Base-by-base conservation (phyloP, 2,797 vertebrate species). In the Smutsia gigantea region DNA sequence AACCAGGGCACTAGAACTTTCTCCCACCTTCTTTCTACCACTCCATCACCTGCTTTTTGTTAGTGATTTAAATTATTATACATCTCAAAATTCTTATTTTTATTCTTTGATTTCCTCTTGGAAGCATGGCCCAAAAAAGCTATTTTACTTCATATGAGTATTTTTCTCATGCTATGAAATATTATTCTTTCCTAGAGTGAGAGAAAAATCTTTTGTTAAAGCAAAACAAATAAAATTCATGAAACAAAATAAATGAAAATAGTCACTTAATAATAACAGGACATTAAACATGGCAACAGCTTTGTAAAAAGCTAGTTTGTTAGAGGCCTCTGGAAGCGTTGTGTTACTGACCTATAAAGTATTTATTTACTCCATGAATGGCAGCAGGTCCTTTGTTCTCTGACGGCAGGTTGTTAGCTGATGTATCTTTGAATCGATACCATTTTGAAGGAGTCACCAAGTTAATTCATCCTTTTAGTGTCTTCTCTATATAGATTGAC, bases 391-490 rank as follows among this genome's bases (percentile, higher is more conserved):
- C 4, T 81, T 97, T 96, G 68, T 89, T 64, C 86, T 97, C 93
- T 6, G 59, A 97, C 84, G 89, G 46, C 75, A 61, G 29, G 42
- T 61, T 97, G 90, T 64, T 90, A 84, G 51, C 82, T 9, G 12
- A 27, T 94, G 23, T 15, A 7, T 53, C 96, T 95, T 96, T 72
- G 49, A 95, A 97, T 97, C 78, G 7, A 92, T 96, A 93, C 39
- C 51, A 74, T 46, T 97, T 97, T 93, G 46, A 98, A 95, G 27
- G 85, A 98, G 93, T 84, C 88, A 69, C 89, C 63, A 90, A 96
- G 72, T 93, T 97, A 98, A 97, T 98, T 95, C 95, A 94, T 94
- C 72, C 46, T 94, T 93, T 96, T 82, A 87, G 87, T 97, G 77
- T 93, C 4, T 12, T 29, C 63, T 71, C 63, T 97, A 18, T 84